A percentile compares a stretch with the other conserved stretches of the same genome.
phyloP scores from a whole-genome alignment of 2,113 vertebrate species.

The Neodon shergylaensis region DNA sequence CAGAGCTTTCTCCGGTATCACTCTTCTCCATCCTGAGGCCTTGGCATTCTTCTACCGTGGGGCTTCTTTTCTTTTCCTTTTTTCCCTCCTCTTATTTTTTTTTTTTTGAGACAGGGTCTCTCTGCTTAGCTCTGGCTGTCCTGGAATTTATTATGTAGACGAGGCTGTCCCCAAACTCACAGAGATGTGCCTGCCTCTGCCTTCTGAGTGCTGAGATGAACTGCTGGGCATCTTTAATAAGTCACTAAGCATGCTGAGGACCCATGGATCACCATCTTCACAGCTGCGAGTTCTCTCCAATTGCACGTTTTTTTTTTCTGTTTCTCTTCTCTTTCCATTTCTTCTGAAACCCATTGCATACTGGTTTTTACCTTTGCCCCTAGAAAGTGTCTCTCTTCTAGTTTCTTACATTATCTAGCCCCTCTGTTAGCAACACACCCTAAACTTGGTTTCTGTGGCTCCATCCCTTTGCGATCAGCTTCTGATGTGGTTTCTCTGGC shows the following conservation, averaged over 20 bases:
- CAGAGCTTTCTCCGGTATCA: not conserved
- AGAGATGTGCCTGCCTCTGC: not conserved
- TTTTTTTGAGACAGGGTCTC: not conserved
- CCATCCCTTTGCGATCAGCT: not conserved
- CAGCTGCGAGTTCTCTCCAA: not conserved
- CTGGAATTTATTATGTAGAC: not conserved
- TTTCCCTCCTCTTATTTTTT: not conserved
- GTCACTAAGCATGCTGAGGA: not conserved
- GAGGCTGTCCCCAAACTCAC: not conserved
- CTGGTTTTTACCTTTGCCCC: not conserved
- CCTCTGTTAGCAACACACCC: not conserved
- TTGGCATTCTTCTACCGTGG: not conserved
- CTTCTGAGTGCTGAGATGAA: not conserved
- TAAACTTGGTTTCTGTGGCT: not conserved
- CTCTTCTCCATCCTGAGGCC: not conserved
- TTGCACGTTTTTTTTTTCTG: not conserved
- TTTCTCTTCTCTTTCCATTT: slow-evolving; percentile 31
- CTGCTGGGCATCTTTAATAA: not conserved
- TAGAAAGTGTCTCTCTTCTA: not conserved
- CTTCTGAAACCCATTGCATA: not conserved
- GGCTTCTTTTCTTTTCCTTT: not conserved
- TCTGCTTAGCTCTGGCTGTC: not conserved
- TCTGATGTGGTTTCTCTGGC: not conserved
- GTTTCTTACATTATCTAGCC: too few relatives aligned
- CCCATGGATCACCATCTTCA: not conserved